These are phyloP conservation scores for Cepaea hortensis DNA, from an alignment of 2,888 invertebrate species.

Conservation along the genomic window DNA sequence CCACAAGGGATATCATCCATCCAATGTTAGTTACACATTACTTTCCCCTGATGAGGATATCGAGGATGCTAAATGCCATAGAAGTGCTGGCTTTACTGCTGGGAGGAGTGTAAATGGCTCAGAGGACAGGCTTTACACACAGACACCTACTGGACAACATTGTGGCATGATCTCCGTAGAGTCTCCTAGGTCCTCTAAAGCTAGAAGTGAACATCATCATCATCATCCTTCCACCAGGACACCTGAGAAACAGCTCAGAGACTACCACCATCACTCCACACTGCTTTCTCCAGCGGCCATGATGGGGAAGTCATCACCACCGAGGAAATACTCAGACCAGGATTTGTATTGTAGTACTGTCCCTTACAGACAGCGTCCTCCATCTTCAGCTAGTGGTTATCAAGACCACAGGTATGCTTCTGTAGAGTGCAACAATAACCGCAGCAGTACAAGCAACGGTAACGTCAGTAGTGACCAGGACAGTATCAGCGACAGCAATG, in stretches of 20 bases:
- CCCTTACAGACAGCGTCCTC: slow-evolving; percentile 46
- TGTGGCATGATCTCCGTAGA: slow-evolving; percentile 45
- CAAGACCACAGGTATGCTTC: slow-evolving; percentile 51
- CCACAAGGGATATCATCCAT: slow-evolving; percentile 43
- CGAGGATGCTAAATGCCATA: slow-evolving; percentile 10
- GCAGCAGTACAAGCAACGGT: slow-evolving; percentile 36
- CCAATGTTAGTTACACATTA: slow-evolving; percentile 33
- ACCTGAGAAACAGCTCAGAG: background rate
- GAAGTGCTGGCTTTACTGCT: background rate
- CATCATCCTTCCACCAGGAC: slow-evolving; percentile 28
- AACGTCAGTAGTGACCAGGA: slow-evolving; percentile 34
- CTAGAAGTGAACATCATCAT: background rate
- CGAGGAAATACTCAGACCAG: slow-evolving; percentile 53
- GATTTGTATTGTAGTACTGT: slow-evolving; percentile 53
- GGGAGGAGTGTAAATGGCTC: slow-evolving; percentile 19
- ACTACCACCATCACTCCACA: slow-evolving; percentile 15
- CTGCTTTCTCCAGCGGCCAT: background rate
- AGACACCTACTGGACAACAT: slow-evolving; percentile 14
- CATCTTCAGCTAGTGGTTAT: slow-evolving; percentile 43
- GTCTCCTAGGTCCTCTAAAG: slow-evolving; percentile 26
- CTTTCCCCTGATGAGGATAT: slow-evolving; percentile 34
- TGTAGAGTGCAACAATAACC: slow-evolving; percentile 46
- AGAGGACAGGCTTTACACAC: slow-evolving; percentile 13
- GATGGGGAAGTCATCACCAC: slow-evolving; percentile 20
- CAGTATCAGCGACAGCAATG: background rate